Evolutionary conservation across 2,888 invertebrate species (phyloP).

Genomic region (Plutella xylostella): DNA sequence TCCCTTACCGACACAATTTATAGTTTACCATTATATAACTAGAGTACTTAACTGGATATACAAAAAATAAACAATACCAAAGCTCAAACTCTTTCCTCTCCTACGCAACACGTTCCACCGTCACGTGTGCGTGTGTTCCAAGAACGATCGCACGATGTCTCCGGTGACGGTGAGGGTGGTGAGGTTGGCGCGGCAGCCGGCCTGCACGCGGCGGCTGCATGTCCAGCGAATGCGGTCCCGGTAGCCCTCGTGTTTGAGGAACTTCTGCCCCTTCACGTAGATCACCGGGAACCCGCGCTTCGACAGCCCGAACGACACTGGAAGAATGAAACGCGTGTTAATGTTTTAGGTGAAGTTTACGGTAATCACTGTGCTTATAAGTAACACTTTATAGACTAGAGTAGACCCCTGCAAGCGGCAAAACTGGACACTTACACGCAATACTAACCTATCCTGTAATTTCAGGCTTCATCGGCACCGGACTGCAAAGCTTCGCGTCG

Average conservation of each 20-base stretch:
- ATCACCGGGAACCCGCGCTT: slow-evolving; percentile 48
- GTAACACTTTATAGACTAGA: too few species aligned
- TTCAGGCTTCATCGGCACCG: slow-evolving; percentile 44
- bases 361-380: too few species aligned
- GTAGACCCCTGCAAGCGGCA: too few species aligned
- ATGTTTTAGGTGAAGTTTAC: too few species aligned
- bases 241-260: slow-evolving; percentile 56
- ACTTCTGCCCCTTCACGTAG: slow-evolving; percentile 42
- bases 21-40: too few species aligned
- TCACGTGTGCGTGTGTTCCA: slow-evolving; percentile 40
- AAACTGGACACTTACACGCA: too few species aligned
- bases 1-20: background rate
- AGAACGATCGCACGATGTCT: slow-evolving; percentile 38
- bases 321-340: too few species aligned
- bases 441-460: background rate
- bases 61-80: background rate
- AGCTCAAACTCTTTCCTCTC: too few species aligned
- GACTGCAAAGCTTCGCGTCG: slow-evolving; percentile 52
- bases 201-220: slow-evolving; percentile 41
- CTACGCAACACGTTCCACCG: too few species aligned
- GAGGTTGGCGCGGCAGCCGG: slow-evolving; percentile 47
- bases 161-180: slow-evolving; percentile 29
- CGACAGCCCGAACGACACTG: slow-evolving; percentile 50
- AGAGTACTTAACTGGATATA: too few species aligned
- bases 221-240: slow-evolving; percentile 54